phyloP scores from a whole-genome alignment of 2,113 vertebrate species.

The Thamnophis sirtalis region DNA sequence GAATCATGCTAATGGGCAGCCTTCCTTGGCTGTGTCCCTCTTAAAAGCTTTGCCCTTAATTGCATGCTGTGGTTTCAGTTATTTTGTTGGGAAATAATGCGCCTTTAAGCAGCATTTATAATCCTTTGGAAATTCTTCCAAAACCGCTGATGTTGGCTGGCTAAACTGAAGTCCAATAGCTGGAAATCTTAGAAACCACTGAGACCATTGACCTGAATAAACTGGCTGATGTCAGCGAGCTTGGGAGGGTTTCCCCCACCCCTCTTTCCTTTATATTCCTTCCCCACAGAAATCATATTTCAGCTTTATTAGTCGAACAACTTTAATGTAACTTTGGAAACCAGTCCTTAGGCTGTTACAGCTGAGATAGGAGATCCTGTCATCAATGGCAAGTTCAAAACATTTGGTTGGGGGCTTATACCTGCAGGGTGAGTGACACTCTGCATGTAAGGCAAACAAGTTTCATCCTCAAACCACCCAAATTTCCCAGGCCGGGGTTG shows the following conservation, averaged over 20 bases:
- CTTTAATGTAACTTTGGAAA: neutral
- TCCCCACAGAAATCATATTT: neutral
- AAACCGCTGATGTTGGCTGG: neutral
- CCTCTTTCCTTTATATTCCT: neutral
- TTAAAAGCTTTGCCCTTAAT: neutral
- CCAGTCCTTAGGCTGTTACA: neutral
- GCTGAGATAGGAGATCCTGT: neutral
- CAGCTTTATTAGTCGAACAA: neutral
- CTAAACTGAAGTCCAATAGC: neutral
- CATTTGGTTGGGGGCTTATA: neutral
- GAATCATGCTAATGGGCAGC: neutral
- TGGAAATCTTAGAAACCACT: neutral
- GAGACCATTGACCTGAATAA: neutral
- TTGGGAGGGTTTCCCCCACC: neutral
- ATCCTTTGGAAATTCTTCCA: neutral
- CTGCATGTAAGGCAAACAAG: neutral
- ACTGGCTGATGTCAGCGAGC: neutral
- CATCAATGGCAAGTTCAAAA: neutral
- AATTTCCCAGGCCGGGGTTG: neutral
- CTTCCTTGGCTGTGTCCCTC: neutral
- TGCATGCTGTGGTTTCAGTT: slow-evolving; percentile 17
- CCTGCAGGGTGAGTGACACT: no score
- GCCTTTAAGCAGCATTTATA: neutral
- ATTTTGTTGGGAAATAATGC: neutral
- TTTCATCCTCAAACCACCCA: neutral